phyloP scores from a whole-genome alignment of 2,113 vertebrate genomes.

The Silurus asotus region DNA sequence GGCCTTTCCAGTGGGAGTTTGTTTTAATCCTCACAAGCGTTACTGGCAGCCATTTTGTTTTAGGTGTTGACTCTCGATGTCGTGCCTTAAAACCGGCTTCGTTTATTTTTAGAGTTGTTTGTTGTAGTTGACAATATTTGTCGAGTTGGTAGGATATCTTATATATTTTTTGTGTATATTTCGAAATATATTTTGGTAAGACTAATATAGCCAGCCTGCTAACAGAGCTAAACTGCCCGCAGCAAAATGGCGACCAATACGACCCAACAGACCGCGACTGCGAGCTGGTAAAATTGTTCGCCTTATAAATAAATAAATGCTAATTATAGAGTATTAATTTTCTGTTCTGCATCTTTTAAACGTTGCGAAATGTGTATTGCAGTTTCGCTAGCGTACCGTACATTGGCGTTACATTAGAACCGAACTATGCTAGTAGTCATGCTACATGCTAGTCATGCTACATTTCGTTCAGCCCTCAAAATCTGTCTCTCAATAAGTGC shows the following conservation, averaged over 20 bases:
- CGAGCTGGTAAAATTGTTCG: constrained; percentile 67
- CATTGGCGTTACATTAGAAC: background rate
- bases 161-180: background rate
- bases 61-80: constrained; percentile 36
- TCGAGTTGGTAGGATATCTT: background rate
- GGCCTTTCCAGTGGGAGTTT: background rate
- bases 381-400: background rate
- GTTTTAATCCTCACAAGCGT: background rate
- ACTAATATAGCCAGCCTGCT: constrained; percentile 10
- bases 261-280: constrained; percentile 62
- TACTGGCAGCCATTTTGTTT: constrained; percentile 48
- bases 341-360: background rate
- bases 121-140: background rate
- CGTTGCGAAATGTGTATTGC: too few relatives aligned
- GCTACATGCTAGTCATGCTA: too few relatives aligned
- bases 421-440: too few relatives aligned
- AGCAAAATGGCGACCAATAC: constrained; percentile 79
- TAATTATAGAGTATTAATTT: background rate
- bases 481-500: background rate
- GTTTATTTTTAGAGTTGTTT: background rate
- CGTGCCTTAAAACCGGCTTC: background rate
- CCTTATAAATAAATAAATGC: background rate
- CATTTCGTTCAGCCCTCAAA: background rate
- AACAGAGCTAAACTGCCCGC: constrained; percentile 15
- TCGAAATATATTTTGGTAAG: too few relatives aligned